Evolutionary conservation across 2,113 vertebrate species (phyloP), one percentile per base, ranked within the genome.

Genomic region (Sus scrofa): DNA sequence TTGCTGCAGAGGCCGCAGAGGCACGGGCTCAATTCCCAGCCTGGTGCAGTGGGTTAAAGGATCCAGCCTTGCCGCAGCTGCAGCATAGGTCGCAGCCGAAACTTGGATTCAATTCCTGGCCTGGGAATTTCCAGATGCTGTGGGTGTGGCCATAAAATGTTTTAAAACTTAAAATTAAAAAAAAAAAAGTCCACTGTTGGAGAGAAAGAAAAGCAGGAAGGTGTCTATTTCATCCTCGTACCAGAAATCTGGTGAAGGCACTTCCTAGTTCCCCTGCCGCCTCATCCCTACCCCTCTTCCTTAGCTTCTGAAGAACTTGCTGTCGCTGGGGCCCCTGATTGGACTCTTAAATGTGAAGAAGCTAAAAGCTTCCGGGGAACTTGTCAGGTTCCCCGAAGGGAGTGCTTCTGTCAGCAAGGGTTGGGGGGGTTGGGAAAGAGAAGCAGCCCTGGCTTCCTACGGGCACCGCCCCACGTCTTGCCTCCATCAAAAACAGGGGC

Each of bases 391-490:
- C 86, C 86, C 84, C 39, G 56, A 52, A 74, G 70, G 30, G 5
- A 26, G 32, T n/a, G 32, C 68, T 67, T 7, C 39, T 44, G 73
- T 50, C 12, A 3, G 62, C 22, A 20, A 15, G 63, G 18, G 4
- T 0, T n/a, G n/a, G 0, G 27, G 37, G 32, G 50, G 54, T 30
- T 50, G 10, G 7, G 52, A 68, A 39, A 77, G 50, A 86, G 65
- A 20, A 12, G 37, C 50, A 8, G 30, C 63, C 62, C 39, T 32
- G 20, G 77, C 81, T 58, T 20, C 52, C 62, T n/a, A 2, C 22
- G 27, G 85, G 22, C 56, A 19, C 9, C 14, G 6, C 32, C 34
- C 22, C 0, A 0, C 9, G 7, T 65, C 34, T 22, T 5, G 1
- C n/a, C 63, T 50, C 56, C 44, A 24, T 6, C 68, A 30, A 18